phyloP scores from a whole-genome alignment of 2,797 vertebrate genomes.

The Anguilla pacifica region DNA sequence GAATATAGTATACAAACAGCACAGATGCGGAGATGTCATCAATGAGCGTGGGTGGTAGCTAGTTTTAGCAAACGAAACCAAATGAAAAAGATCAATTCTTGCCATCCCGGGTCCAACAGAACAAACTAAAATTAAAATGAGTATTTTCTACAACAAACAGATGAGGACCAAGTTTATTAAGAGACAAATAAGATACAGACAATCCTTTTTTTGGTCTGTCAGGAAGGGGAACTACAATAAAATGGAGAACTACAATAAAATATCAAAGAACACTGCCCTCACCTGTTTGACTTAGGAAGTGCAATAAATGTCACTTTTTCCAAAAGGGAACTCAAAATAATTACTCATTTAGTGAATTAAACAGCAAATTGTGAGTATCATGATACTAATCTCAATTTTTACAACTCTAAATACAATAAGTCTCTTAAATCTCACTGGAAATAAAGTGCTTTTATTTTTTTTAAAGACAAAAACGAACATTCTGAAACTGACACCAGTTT shows the following conservation, averaged over 20 bases:
- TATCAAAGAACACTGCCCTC: constrained; percentile 27
- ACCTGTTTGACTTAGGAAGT: constrained; percentile 19
- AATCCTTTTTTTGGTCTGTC: neutral
- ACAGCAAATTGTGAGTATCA: neutral
- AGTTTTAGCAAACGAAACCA: constrained; percentile 36
- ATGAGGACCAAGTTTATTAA: constrained; percentile 13
- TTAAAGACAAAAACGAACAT: constrained; percentile 50
- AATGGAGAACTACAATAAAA: neutral
- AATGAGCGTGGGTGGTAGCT: constrained; percentile 26
- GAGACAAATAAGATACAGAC: neutral
- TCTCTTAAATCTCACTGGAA: constrained; percentile 47
- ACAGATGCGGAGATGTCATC: constrained; percentile 33
- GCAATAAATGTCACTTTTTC: constrained; percentile 2
- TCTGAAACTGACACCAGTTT: constrained; percentile 52
- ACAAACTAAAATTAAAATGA: constrained; percentile 4
- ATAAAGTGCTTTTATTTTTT: constrained; percentile 83
- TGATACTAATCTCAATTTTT: neutral
- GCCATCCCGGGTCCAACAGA: neutral
- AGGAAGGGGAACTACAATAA: neutral
- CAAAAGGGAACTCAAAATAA: neutral
- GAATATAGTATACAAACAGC: constrained; percentile 15
- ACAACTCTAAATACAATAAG: neutral
- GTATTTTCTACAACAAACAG: neutral
- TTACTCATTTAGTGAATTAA: neutral
- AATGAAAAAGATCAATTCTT: neutral